Evolutionary conservation across 2,113 vertebrate genomes (phyloP), one percentile per base, ranked within the genome.

Genomic region (Chamaea fasciata): DNA sequence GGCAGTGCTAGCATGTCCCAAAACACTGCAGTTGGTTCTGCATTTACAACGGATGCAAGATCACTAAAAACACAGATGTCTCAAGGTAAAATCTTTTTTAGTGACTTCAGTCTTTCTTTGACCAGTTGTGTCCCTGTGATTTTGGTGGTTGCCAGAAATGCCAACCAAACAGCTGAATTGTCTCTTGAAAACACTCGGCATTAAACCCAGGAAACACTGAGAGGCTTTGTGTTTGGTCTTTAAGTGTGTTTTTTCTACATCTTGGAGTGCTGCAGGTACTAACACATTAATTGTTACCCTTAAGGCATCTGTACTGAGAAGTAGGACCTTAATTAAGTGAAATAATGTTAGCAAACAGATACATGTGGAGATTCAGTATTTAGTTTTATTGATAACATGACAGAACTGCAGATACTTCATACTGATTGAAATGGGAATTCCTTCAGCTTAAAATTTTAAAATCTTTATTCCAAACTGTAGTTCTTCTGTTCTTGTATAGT

Each of bases 21-120:
- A 88, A 98, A 97, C 93, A 97, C 75, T 95, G 92, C 98, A 27
- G 96, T 98, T 89, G 98, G 98, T 87, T 97, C 98, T 78, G 96
- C 97, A 31, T 98, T 98, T 96, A 96, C 98, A 92, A 96, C 98
- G 70, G 98, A 98, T 87, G 93, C 98, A 92, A 97, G 98, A 88
- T 97, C 98, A 64, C 92, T 98, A 91, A 99, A 98, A 97, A 95
- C 98, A 69, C 98, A 98, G 80, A 96, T 98, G 96, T 97, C 98
- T 46, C 97, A 98, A 98, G 98, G 98, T 99, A 98, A 95, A 56
- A 80, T 70, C 1, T 39, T 63, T 52, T 60, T 76, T 10, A 57
- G 33, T 81, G 60, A 59, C 10, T 73, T 13, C 26, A 33, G 8
- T 47, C 4, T 63, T 44, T 69, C 37, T 77, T 74, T 89, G 31